Evolutionary conservation across 1,140 invertebrate species (phyloP), one percentile per base, ranked within the genome.

Genomic region (Gonatopus flavifemur): DNA sequence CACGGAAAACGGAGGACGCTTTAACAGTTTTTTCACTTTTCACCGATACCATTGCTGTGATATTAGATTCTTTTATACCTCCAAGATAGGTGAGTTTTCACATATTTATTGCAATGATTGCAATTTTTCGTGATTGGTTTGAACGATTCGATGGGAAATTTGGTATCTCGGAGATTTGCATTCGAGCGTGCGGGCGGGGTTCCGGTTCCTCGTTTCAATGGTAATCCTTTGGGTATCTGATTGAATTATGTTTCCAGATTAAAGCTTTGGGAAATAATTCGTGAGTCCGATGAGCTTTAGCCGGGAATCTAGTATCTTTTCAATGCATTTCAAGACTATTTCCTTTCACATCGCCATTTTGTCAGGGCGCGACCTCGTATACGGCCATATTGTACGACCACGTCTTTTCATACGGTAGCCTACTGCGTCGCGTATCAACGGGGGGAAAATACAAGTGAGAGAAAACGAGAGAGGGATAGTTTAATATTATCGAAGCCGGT

Each of bases 361-460:
- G 70, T 64, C 59, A 62, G 62, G 66, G 62, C 46, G 55, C 57
- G 60, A 69, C 62, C 69, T 67, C 59, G 54, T 55, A 32, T 58
- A 57, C 72, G 55, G 75, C 75, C 75, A 76, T 77, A 57, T 77
- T 72, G 58, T n/a, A n/a, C 15, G 43, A 49, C 54, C 58, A 57
- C 54, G 58, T 60, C 30, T 57, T 30, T 10, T 30, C n/a, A n/a
- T n/a, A n/a, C n/a, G n/a, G n/a, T n/a, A n/a, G n/a, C n/a, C n/a
- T n/a, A n/a, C n/a, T n/a, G n/a, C n/a, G n/a, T n/a, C n/a, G n/a
- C n/a, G n/a, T n/a, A n/a, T n/a, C n/a, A n/a, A n/a, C n/a, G n/a
- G n/a, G n/a, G n/a, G n/a, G n/a, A n/a, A n/a, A n/a, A n/a, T n/a
- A n/a, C n/a, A n/a, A n/a, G n/a, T n/a, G n/a, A n/a, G n/a, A n/a